Evolutionary conservation across 2,797 vertebrate species (phyloP).

Genomic region (Denticeps clupeoides): DNA sequence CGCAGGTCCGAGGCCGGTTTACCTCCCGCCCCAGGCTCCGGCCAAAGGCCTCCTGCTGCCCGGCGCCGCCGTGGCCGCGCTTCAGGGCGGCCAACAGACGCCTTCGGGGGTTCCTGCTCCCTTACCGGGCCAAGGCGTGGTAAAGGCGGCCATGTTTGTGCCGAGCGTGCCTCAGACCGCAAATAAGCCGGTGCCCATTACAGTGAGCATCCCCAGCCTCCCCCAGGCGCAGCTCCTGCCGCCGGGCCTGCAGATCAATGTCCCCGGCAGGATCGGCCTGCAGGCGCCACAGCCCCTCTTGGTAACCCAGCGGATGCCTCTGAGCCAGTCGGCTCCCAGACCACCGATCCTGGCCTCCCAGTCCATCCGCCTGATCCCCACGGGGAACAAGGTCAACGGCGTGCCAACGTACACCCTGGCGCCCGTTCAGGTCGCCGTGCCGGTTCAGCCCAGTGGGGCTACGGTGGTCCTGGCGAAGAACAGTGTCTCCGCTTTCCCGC

Average conservation of each 20-base stretch:
- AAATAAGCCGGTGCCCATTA: slow-evolving; percentile 33
- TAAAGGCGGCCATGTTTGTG: slow-evolving; percentile 27
- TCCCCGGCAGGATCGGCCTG: slow-evolving; percentile 47
- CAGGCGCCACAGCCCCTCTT: slow-evolving; percentile 56
- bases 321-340: slow-evolving; percentile 51
- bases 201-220: slow-evolving; percentile 24
- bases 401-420: slow-evolving; percentile 74
- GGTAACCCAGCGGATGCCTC: slow-evolving; percentile 53
- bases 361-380: slow-evolving; percentile 71
- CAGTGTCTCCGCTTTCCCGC: slow-evolving; percentile 36
- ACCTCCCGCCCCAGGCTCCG: slow-evolving; percentile 31
- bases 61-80: slow-evolving; percentile 14
- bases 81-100: slow-evolving; percentile 20
- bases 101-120: slow-evolving; percentile 13
- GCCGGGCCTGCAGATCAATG: slow-evolving; percentile 45
- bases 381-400: slow-evolving; percentile 74
- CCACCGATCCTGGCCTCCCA: slow-evolving; percentile 55
- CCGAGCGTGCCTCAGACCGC: slow-evolving; percentile 18
- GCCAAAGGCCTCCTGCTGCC: slow-evolving; percentile 26
- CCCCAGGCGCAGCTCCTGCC: slow-evolving; percentile 47
- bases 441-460: slow-evolving; percentile 39
- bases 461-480: slow-evolving; percentile 54
- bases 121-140: slow-evolving; percentile 19
- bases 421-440: slow-evolving; percentile 64
- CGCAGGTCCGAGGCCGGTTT: slow-evolving; percentile 23